phyloP scores from a whole-genome alignment of 2,888 invertebrate genomes.

The Volucella inanis region DNA sequence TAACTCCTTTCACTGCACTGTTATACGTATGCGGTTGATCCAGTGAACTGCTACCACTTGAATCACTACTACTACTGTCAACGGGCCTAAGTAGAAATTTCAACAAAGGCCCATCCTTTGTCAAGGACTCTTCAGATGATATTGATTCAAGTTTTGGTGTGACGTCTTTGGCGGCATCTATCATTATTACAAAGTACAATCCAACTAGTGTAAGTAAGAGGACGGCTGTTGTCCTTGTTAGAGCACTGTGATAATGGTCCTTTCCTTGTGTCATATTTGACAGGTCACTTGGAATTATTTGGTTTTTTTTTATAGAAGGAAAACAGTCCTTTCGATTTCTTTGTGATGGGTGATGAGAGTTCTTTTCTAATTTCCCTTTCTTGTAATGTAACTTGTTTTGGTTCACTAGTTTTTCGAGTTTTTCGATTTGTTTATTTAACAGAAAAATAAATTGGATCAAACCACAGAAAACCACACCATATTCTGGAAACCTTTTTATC shows the following conservation, averaged over 20 bases:
- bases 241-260: background rate
- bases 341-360: background rate
- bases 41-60: conserved; percentile 12
- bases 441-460: conserved; percentile 7
- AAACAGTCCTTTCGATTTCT: background rate
- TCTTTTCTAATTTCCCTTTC: conserved; percentile 25
- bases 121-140: conserved; percentile 26
- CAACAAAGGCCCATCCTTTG: conserved; percentile 50
- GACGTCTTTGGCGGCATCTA: conserved; percentile 9
- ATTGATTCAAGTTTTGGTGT: conserved; percentile 36
- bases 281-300: background rate
- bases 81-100: conserved; percentile 41
- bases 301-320: background rate
- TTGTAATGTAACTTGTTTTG: conserved; percentile 6
- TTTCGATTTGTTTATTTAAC: conserved; percentile 37
- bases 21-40: conserved; percentile 35
- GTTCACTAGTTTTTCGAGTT: conserved; percentile 1
- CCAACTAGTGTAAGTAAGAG: conserved; percentile 32
- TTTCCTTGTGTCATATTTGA: conserved; percentile 38
- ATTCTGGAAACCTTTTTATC: conserved; percentile 44
- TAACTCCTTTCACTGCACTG: conserved; percentile 48
- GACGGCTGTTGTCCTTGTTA: conserved; percentile 8
- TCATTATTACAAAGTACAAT: conserved; percentile 36
- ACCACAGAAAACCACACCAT: conserved; percentile 44
- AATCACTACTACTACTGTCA: background rate